Percentiles rank a stretch among this genome's conserved stretches.
These are phyloP conservation scores for Spisula subtruncata DNA, from an alignment of 2,888 invertebrate genomes.

Conservation along the genomic window DNA sequence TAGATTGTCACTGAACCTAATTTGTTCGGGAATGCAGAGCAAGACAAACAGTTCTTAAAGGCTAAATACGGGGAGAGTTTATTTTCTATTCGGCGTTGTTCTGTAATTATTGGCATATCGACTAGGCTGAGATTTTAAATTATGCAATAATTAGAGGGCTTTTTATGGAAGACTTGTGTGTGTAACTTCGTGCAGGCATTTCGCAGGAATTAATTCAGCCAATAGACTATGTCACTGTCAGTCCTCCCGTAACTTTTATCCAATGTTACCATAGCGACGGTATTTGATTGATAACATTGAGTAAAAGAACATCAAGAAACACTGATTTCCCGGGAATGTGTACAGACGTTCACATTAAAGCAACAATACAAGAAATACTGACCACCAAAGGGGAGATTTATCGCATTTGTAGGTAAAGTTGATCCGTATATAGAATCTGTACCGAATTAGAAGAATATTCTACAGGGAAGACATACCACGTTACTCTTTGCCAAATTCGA, in stretches of 20 bases:
- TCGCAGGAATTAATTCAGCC: conserved; percentile 21
- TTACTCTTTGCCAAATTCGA: too few relatives aligned
- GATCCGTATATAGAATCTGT: too few relatives aligned
- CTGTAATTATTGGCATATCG: not conserved
- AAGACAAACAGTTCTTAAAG: not conserved
- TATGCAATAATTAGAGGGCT: not conserved
- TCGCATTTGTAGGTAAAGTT: too few relatives aligned
- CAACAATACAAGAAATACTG: too few relatives aligned
- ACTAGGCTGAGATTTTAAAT: not conserved
- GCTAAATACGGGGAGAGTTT: not conserved
- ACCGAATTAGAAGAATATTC: too few relatives aligned
- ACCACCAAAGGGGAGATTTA: too few relatives aligned
- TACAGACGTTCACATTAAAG: not conserved
- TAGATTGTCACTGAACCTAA: not conserved
- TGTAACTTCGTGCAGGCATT: not conserved
- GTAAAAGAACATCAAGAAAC: conserved; percentile 6
- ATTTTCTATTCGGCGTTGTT: not conserved
- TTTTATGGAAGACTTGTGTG: not conserved
- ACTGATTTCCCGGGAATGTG: not conserved
- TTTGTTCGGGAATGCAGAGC: not conserved
- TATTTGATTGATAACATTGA: conserved; percentile 25
- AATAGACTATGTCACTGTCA: conserved; percentile 19
- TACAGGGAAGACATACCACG: too few relatives aligned
- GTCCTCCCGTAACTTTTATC: not conserved
- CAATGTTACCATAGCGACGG: conserved; percentile 15